Base-by-base conservation (phyloP, 2,113 vertebrate species). In the Sclerurus mexicanus region DNA sequence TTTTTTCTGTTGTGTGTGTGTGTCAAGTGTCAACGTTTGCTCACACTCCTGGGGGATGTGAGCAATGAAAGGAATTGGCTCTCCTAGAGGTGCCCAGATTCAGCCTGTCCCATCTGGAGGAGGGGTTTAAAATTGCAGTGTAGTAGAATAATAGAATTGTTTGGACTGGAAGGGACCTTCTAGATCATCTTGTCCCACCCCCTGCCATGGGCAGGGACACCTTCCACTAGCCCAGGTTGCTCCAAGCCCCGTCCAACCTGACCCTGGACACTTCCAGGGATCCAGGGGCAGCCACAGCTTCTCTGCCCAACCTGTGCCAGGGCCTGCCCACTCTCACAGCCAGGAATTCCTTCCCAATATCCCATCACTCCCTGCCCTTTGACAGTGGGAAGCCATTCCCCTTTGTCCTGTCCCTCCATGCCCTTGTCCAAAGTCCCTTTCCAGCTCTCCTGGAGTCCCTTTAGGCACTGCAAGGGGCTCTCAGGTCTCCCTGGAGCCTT, bases 1-100 rank as follows among this genome's bases (percentile, higher is more conserved):
- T 64, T 46, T 60, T 37, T 7, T n/a, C n/a, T 60, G 2, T 35
- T 39, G 15, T 50, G 40, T 62, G 30, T 86, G 60, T 78, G 50
- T 81, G 52, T 82, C 0, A 46, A 90, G 90, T 75, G 81, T 93
- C 84, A 91, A 49, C 22, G 60, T 97, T 95, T 94, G 22, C 85
- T 84, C 79, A 37, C 68, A 24, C 66, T 75, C 46, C 83, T 90
- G 72, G 6, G 7, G 39, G 37, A 20, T 16, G 23, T 37, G 37
- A 83, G 25, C 72, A 28, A 15, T 2, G 53, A 79, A 68, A 60
- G 25, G 74, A 63, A 59, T 14, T 10, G 1, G 9, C 21, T 80
- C 35, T 49, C 2, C 0, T 35, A 25, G 10, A 37, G n/a, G n/a
- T 68, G 66, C 40, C 50, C 8, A 2, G 22, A 49, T 53, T 72